Base-by-base conservation (phyloP, 2,113 vertebrate genomes). In the Naja naja region DNA sequence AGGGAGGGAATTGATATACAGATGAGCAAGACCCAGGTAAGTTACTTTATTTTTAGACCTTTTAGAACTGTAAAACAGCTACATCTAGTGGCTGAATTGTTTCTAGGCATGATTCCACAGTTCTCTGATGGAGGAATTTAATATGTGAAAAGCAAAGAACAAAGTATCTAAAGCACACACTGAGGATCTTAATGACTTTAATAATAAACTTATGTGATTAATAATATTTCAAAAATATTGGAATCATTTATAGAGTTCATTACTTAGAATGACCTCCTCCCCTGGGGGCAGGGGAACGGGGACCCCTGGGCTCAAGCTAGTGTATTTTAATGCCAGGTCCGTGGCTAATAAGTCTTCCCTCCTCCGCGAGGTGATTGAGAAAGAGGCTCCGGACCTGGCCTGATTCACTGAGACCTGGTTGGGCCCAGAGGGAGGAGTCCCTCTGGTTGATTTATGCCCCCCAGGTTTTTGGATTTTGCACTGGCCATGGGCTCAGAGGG, bases 81-180 rank as follows among this genome's bases (percentile, higher is more conserved):
- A 52, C 90, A 93, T 64, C 93, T 93, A 93, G 93, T 34, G 93
- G 69, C 14, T 53, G 69, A 58, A 60, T 22, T 85, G 43, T 53
- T 81, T 39, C 47, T 20, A 49, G 12, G 6, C 30, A 39, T 49
- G 49, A 56, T 89, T 49, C 56, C n/a, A 10, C 16, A 45, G 2
- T n/a, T 92, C 1, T 34, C 18, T 43, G 5, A 23, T 12, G 87
- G 23, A 9, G 34, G 58, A 14, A 30, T 27, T 54, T 69, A 39
- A 53, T 87, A 52, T 43, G 9, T 58, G 60, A 64, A 52, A 47
- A 43, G 9, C 52, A 25, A 55, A 12, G 30, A 56, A 47, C 12
- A 30, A 52, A 56, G 11, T 11, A 34, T n/a, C 11, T 64, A 90
- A 90, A 69, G 60, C 45, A 74, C 30, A 6, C 14, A 87, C 18